Percentiles rank a stretch among this genome's conserved stretches.
These are phyloP conservation scores for Masnerella sp. DNA, from an alignment of 2,888 invertebrate genomes.

Conservation along the genomic window DNA sequence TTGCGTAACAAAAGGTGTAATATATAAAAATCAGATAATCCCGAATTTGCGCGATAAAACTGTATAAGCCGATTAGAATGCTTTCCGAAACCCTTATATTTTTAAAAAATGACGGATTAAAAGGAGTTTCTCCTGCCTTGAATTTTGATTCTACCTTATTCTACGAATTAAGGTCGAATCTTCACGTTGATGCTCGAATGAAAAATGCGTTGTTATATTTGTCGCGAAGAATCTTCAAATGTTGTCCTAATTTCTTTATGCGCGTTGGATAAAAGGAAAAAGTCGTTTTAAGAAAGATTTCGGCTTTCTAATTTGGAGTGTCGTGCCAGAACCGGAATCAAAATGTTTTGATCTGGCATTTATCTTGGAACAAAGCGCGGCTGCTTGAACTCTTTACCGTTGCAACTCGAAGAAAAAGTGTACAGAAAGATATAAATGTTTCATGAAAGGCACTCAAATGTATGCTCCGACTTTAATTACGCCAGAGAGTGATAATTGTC, in stretches of 20 bases:
- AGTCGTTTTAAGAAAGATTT: no score
- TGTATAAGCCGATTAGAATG: conserved; percentile 19
- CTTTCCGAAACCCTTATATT: not conserved
- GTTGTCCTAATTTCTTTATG: no score
- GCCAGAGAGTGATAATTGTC: conserved; percentile 45
- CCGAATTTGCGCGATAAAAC: no score
- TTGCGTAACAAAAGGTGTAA: not conserved
- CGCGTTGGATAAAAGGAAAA: no score
- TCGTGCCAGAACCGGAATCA: no score
- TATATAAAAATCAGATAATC: not conserved
- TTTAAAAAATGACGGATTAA: conserved; percentile 13
- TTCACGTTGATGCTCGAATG: conserved; percentile 1
- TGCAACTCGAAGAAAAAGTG: conserved; percentile 14
- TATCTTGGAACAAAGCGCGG: conserved; percentile 1
- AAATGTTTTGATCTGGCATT: conserved; percentile 24
- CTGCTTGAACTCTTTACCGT: conserved; percentile 27
- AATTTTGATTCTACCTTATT: no score
- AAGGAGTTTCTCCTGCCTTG: conserved; percentile 17
- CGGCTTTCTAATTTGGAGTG: no score
- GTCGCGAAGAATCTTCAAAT: no score
- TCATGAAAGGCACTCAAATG: conserved; percentile 23
- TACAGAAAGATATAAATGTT: conserved; percentile 27
- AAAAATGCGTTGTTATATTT: conserved; percentile 14
- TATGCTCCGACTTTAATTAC: conserved; percentile 31
- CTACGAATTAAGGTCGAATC: conserved; percentile 16